phyloP scores from a whole-genome alignment of 2,113 vertebrate species.

The Deroptyus accipitrinus region DNA sequence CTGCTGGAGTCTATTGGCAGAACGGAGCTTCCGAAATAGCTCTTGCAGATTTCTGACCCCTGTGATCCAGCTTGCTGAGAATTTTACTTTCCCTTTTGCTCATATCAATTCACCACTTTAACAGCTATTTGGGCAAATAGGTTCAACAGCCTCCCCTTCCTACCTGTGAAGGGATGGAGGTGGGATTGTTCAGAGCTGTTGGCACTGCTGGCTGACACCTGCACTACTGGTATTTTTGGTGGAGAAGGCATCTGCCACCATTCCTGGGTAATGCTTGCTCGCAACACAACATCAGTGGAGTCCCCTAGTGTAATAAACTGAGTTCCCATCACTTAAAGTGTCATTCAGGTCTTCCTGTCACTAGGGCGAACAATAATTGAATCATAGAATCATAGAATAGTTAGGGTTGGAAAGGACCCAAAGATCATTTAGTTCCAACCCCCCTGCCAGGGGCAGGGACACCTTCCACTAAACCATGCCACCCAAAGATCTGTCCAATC shows the following conservation, averaged over 20 bases:
- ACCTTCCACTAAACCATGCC: no score
- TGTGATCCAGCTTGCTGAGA: not conserved
- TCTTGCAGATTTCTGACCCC: not conserved
- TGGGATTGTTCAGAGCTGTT: not conserved
- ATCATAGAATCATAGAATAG: no score
- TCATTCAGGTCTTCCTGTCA: fast-evolving
- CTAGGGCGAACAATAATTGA: no score
- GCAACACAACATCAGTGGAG: fast-evolving
- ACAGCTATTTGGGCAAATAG: fast-evolving
- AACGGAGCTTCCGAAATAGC: not conserved
- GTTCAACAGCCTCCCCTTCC: not conserved
- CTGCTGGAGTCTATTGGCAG: not conserved
- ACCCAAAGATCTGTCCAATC: no score
- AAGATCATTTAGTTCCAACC: no score
- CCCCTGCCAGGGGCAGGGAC: no score
- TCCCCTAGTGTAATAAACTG: not conserved
- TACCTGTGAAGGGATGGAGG: not conserved
- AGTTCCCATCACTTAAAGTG: fast-evolving
- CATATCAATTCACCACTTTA: fast-evolving
- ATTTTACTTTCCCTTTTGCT: not conserved
- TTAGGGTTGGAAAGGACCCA: no score
- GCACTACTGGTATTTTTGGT: not conserved
- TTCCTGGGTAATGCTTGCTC: fast-evolving
- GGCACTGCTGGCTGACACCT: not conserved
- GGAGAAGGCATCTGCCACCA: fast-evolving